Conservation (phyloP, 2,888 invertebrate species). For the Leptarthrus brevirostris region DNA sequence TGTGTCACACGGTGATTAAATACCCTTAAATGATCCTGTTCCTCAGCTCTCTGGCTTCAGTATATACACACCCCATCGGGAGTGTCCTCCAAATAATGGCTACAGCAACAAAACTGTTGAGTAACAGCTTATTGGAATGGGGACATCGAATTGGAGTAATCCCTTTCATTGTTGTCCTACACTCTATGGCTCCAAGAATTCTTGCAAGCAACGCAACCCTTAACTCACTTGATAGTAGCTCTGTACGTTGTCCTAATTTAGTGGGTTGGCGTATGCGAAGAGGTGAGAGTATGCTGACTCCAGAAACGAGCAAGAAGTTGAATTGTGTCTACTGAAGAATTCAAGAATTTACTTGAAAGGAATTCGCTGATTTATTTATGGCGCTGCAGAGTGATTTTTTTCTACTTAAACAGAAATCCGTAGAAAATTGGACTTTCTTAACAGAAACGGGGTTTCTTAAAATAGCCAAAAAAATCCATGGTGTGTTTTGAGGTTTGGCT, state of each 20-base stretch:
- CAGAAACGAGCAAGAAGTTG: conserved; percentile 43
- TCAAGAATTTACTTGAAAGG: conserved; percentile 47
- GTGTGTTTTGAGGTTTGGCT: too few relatives aligned
- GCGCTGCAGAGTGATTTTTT: neutral
- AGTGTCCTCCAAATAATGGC: conserved; percentile 28
- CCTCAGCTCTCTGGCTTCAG: conserved; percentile 5
- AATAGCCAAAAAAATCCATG: too few relatives aligned
- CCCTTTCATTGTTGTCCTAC: conserved; percentile 31
- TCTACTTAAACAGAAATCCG: too few relatives aligned
- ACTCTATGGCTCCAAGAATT: neutral
- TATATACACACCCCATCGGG: conserved; percentile 1
- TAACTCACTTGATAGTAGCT: neutral
- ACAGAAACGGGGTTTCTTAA: too few relatives aligned
- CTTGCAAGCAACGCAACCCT: neutral
- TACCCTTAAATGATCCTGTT: conserved; percentile 51
- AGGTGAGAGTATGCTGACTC: conserved; percentile 15
- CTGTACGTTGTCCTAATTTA: conserved; percentile 43
- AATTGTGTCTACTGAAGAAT: conserved; percentile 40
- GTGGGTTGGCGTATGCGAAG: conserved; percentile 32
- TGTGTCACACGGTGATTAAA: conserved; percentile 54
- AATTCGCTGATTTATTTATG: conserved; percentile 51
- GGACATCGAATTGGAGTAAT: conserved; percentile 46
- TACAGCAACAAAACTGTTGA: conserved; percentile 39
- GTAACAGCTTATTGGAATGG: conserved; percentile 29
- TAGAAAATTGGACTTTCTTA: too few relatives aligned